phyloP scores from a whole-genome alignment of 2,113 vertebrate genomes.

The Panthera uncia region DNA sequence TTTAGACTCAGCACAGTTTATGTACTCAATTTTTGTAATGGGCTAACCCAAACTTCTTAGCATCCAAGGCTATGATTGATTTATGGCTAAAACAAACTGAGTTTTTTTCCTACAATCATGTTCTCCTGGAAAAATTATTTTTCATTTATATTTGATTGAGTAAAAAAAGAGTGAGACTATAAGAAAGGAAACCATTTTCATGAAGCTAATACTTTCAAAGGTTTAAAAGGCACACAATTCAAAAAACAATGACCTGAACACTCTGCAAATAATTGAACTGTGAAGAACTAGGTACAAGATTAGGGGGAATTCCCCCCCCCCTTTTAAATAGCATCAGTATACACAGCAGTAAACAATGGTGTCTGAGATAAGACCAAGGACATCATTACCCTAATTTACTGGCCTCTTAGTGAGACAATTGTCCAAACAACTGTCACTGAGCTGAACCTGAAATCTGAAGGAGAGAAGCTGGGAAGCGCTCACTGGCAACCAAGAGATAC shows the following conservation, averaged over 20 bases:
- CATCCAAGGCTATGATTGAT: neutral
- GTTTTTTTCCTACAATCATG: neutral
- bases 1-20: neutral
- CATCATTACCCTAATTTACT: neutral
- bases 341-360: neutral
- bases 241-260: neutral
- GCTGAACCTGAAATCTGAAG: neutral
- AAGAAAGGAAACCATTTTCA: neutral
- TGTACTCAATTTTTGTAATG: neutral
- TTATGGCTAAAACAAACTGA: neutral
- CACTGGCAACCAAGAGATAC: no score
- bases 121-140: neutral
- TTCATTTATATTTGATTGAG: constrained; percentile 1
- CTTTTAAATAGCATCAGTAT: neutral
- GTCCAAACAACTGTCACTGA: neutral
- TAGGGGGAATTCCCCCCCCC: neutral
- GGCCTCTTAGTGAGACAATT: neutral
- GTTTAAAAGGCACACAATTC: neutral
- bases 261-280: neutral
- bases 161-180: neutral
- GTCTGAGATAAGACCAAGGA: neutral
- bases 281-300: neutral
- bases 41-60: neutral
- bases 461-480: neutral
- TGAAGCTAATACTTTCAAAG: neutral